phyloP scores from a whole-genome alignment of 2,888 invertebrate genomes.

The Chaitophorus viminalis region DNA sequence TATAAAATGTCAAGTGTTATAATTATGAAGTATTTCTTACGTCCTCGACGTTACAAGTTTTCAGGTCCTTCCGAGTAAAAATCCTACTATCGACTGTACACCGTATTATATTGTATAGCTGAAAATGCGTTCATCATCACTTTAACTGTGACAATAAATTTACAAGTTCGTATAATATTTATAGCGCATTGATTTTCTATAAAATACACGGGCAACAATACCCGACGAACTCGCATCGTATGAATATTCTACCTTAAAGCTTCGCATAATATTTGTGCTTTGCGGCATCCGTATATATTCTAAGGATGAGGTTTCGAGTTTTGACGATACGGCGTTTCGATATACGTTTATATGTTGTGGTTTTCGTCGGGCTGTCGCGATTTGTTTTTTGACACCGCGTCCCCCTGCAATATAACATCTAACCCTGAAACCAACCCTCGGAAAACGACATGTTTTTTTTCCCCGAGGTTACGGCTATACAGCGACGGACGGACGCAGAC shows the following conservation, averaged over 20 bases:
- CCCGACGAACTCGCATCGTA: neutral
- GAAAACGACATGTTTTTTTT: neutral
- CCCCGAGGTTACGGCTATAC: neutral
- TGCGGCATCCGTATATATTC: neutral
- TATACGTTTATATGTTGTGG: slow-evolving; percentile 9
- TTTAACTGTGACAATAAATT: neutral
- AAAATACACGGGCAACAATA: neutral
- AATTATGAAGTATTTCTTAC: neutral
- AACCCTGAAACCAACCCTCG: neutral
- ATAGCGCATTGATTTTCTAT: neutral
- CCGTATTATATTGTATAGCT: neutral
- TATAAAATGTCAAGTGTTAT: neutral
- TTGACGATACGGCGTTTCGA: neutral
- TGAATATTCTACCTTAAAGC: neutral
- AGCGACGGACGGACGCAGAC: neutral
- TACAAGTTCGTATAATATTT: neutral
- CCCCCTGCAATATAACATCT: neutral
- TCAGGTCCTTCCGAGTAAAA: neutral
- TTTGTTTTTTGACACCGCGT: slow-evolving; percentile 32
- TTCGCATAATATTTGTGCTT: no score
- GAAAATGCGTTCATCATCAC: neutral
- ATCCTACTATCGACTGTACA: neutral
- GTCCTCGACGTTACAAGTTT: no score
- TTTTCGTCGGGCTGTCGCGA: slow-evolving; percentile 19
- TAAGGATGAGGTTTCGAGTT: neutral